Base-by-base conservation (phyloP, 2,113 vertebrate species). In the Eudyptes chrysolophus region DNA sequence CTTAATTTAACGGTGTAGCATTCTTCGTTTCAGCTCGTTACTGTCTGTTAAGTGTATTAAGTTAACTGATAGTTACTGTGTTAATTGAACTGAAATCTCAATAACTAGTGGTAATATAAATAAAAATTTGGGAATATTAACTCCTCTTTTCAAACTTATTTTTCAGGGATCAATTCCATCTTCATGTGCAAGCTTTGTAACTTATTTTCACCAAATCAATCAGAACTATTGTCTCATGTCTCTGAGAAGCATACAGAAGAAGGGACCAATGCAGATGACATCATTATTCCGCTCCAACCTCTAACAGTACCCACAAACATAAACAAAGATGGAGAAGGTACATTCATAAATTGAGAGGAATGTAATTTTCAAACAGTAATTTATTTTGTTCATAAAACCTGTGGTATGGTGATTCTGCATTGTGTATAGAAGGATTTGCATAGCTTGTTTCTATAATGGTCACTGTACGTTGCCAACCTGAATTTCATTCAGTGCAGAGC, bases 111-210 rank as follows among this genome's bases (percentile, higher is more conserved):
- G 17, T 58, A 61, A 24, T 34, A 25, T n/a, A 84, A 90, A 76
- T 3, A 38, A 70, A 61, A 2, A 61, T 82, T 55, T 60, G 24
- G 20, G 79, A 79, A 48, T 61, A 65, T 5, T 94, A 84, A 95
- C 14, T 80, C 22, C 5, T 93, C 27, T 61, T 93, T 89, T 60
- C 29, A n/a, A 86, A 78, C 11, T 61, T 97, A 1, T 75, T 87
- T 95, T 96, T 75, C 98, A 99, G 99, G 98, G 57, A 98, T 93
- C 87, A 97, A 87, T 75, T 98, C 99, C 86, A 99, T 99, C 98
- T 99, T 99, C 96, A 99, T 99, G 99, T 99, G 99, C 87, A 99
- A 99, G 90, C 98, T 99, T 48, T 99, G 99, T 96, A 99, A 99
- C 97, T 98, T 99, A 40, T 99, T 99, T 95, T 99, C 99, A 34